Evolutionary conservation across 2,113 vertebrate species (phyloP), one percentile per base, ranked within the genome.

Genomic region (Proterorhinus semilunaris): DNA sequence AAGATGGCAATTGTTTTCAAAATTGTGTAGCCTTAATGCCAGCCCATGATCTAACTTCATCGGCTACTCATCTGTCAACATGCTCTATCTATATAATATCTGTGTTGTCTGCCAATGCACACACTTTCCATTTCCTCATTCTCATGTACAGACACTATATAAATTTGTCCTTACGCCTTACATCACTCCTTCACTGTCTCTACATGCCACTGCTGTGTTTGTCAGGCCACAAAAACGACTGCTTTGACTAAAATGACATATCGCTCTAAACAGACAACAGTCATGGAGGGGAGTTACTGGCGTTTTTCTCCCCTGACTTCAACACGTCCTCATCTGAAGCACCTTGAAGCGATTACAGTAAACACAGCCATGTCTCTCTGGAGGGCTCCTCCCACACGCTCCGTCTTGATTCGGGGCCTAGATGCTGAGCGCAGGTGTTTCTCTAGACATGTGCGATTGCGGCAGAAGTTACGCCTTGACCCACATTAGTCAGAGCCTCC

Each of bases 401-500:
- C 21, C 1, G 57, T 51, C 11, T 11, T 36, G 12, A 45, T 42
- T 11, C 2, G 43, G 15, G 75, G 67, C 68, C 16, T 17, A 3
- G 2, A 27, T 55, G 5, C 49, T 55, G 6, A 65, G 73, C 45
- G 83, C 86, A 84, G 86, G 73, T 85, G 80, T 67, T 50, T 68
- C 46, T 63, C 49, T 1, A 48, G 73, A 76, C 80, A 83, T 72
- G 58, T 15, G 70, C 51, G 69, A 81, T 76, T 74, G 11, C 21
- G 42, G 58, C n/a, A 55, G 69, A 15, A 50, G 68, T 78, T 80
- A 43, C 78, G 53, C 80, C 78, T 76, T 69, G 45, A 80, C 45
- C 51, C 7, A 11, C 62, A 78, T 81, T 44, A 55, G 61, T 81
- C 74, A 44, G 49, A 53, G 65, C 62, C 9, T 80, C 73, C 66